Evolutionary conservation across 2,113 vertebrate species (phyloP).

Genomic region (Mus musculus): DNA sequence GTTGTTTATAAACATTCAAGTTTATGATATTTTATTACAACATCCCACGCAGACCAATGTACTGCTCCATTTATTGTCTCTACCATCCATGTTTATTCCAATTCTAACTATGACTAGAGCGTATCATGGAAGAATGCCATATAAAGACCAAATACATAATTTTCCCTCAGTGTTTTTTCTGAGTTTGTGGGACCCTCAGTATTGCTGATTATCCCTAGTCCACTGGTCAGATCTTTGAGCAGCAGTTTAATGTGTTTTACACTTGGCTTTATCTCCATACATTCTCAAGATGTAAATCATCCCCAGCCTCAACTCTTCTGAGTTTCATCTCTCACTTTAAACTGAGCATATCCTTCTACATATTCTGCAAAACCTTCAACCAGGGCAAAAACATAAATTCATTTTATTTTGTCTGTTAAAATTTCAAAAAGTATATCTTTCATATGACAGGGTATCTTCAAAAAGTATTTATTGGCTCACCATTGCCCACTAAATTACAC

Average conservation of each 20-base stretch:
- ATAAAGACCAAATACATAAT: background rate
- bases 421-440: constrained; percentile 46
- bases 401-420: constrained; percentile 43
- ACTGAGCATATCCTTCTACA: background rate
- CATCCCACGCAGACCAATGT: background rate
- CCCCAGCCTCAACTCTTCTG: background rate
- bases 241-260: background rate
- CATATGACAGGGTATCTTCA: constrained; percentile 38
- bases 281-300: background rate
- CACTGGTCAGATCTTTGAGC: background rate
- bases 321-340: constrained; percentile 37
- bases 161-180: constrained; percentile 1
- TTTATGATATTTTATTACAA: background rate
- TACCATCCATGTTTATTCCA: background rate
- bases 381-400: constrained; percentile 36
- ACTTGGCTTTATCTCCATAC: constrained; percentile 15
- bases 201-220: background rate
- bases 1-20: background rate
- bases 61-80: background rate
- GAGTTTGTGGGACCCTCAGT: background rate
- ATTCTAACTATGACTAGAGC: background rate
- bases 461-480: constrained; percentile 10
- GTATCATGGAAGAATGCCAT: background rate
- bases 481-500: constrained; percentile 59
- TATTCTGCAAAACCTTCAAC: constrained; percentile 14